A percentile compares a stretch with the other conserved stretches of the same genome.
phyloP scores from a whole-genome alignment of 2,888 invertebrate genomes.

The Archips crataeganus region DNA sequence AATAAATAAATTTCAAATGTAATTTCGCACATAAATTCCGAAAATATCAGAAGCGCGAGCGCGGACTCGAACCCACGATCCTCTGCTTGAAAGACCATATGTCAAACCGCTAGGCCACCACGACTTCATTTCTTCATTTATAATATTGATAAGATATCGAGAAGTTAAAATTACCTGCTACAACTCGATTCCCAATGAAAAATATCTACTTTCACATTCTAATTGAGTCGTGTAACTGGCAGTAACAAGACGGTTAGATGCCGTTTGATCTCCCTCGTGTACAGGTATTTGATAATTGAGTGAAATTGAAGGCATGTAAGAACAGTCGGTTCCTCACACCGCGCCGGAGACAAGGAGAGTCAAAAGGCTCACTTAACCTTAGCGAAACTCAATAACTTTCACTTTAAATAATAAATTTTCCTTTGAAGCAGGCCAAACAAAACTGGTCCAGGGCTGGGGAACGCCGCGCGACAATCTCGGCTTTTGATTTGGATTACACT shows the following conservation, averaged over 20 bases:
- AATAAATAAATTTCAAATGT: background rate
- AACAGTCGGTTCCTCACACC: slow-evolving; percentile 64
- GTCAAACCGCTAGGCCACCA: too few relatives aligned
- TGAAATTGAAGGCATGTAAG: slow-evolving; percentile 63
- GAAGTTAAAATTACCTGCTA: too few relatives aligned
- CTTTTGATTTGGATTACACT: background rate
- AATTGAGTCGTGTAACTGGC: slow-evolving; percentile 12
- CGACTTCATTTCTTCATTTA: too few relatives aligned
- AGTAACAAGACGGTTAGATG: slow-evolving; percentile 25
- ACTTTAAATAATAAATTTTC: slow-evolving; percentile 83
- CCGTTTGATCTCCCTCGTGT: slow-evolving; percentile 44
- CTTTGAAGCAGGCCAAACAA: slow-evolving; percentile 75
- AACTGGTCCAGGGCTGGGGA: slow-evolving; percentile 71
- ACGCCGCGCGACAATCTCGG: background rate
- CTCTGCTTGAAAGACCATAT: too few relatives aligned
- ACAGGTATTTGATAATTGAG: slow-evolving; percentile 57
- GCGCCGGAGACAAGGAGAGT: slow-evolving; percentile 64
- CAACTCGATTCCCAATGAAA: background rate
- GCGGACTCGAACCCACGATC: too few relatives aligned
- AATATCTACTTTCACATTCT: background rate
- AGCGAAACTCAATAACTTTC: slow-evolving; percentile 84
- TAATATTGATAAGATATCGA: too few relatives aligned
- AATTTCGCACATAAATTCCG: background rate
- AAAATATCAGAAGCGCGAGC: too few relatives aligned
- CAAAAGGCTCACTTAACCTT: slow-evolving; percentile 83